Conservation (phyloP, 2,888 invertebrate genomes). For the Netelia melanura region DNA sequence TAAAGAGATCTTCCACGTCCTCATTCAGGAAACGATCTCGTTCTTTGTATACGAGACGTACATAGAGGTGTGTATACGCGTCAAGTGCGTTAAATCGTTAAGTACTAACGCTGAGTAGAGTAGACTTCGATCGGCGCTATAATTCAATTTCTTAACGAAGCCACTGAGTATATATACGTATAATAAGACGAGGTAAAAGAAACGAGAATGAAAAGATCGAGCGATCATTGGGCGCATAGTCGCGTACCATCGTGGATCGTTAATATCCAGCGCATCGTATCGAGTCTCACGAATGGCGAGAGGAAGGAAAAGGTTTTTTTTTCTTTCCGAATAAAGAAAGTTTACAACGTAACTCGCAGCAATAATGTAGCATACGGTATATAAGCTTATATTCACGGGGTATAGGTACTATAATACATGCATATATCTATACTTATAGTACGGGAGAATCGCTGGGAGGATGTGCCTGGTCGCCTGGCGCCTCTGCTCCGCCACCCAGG, state of each 20-base stretch:
- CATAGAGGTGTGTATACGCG: not conserved
- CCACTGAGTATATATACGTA: conserved; percentile 26
- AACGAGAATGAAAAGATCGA: conserved; percentile 58
- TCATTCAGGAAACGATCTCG: not conserved
- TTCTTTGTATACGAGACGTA: not conserved
- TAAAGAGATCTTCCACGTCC: not conserved
- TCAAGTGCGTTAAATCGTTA: conserved; percentile 55
- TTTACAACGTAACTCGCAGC: conserved; percentile 80
- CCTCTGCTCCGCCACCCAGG: conserved; percentile 83
- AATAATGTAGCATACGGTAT: conserved; percentile 80
- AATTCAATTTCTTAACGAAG: conserved; percentile 68
- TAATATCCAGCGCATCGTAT: conserved; percentile 65
- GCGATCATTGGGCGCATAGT: conserved; percentile 50
- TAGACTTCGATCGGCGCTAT: conserved; percentile 59
- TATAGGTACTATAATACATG: conserved; percentile 57
- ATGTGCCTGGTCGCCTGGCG: conserved; percentile 80
- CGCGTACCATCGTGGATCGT: conserved; percentile 55
- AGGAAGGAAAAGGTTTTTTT: conserved; percentile 47
- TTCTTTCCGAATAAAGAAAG: conserved; percentile 75
- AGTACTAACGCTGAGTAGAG: conserved; percentile 51
- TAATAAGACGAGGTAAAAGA: conserved; percentile 22
- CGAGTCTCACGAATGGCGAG: conserved; percentile 63
- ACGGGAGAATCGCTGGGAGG: conserved; percentile 65
- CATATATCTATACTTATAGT: conserved; percentile 36
- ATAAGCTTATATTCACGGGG: conserved; percentile 75